A percentile compares a stretch with the other conserved stretches of the same genome.
These are phyloP conservation scores for Syrphus vitripennis DNA, from an alignment of 2,888 invertebrate genomes.

Conservation along the genomic window DNA sequence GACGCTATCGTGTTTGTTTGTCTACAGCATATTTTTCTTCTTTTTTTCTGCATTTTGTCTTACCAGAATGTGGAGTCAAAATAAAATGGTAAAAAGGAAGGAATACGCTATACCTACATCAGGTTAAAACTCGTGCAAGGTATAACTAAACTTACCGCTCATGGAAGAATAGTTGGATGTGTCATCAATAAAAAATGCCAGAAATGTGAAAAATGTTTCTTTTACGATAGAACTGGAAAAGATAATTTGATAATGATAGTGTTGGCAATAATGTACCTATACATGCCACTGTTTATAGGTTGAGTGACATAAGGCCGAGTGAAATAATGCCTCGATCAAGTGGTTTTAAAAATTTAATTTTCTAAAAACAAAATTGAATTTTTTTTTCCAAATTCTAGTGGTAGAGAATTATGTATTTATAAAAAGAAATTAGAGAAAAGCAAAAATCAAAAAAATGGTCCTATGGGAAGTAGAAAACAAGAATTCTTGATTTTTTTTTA, in stretches of 20 bases:
- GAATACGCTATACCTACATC: not conserved
- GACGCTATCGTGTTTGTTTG: constrained; percentile 29
- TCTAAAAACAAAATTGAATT: too few species aligned
- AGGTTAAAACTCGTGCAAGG: not conserved
- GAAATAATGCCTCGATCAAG: too few species aligned
- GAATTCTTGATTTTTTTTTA: too few species aligned
- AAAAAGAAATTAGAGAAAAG: too few species aligned
- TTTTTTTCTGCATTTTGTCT: not conserved
- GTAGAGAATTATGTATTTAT: too few species aligned
- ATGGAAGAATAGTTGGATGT: not conserved
- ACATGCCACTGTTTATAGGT: not conserved
- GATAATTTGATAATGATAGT: too few species aligned
- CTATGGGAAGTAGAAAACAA: too few species aligned
- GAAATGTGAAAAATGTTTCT: not conserved
- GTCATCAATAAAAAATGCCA: constrained; percentile 22
- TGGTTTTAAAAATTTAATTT: too few species aligned
- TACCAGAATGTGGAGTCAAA: not conserved
- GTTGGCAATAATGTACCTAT: not conserved
- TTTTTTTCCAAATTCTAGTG: too few species aligned
- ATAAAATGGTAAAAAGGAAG: constrained; percentile 4
- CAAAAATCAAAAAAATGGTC: too few species aligned
- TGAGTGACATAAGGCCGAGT: too few species aligned
- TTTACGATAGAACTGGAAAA: not conserved
- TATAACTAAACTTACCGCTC: not conserved
- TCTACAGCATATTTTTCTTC: not conserved